Evolutionary conservation across 2,797 vertebrate genomes (phyloP).

Genomic region (Peromyscus attwateri): DNA sequence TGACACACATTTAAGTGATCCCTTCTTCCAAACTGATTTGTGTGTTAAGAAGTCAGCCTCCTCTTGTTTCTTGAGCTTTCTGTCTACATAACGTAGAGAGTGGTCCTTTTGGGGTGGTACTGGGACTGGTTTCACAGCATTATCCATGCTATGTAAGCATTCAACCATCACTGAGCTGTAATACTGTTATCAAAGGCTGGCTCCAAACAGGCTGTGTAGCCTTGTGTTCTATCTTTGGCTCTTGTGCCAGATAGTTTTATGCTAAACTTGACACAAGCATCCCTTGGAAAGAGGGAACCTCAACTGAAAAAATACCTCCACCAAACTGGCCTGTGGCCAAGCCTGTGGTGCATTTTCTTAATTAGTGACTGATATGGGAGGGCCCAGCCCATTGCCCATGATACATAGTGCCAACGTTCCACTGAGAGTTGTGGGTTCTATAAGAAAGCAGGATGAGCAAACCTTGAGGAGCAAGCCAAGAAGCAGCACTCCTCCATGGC

Average conservation of each 20-base stretch:
- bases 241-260: not conserved
- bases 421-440: not conserved
- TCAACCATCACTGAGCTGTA: not conserved
- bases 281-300: not conserved
- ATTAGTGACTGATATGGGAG: not conserved
- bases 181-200: too few species aligned
- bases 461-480: not conserved
- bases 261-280: not conserved
- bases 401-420: not conserved
- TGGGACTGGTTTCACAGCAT: not conserved
- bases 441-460: not conserved
- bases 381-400: too few species aligned
- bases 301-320: not conserved
- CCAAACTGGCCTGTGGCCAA: not conserved
- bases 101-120: not conserved
- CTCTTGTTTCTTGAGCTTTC: not conserved
- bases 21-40: slow-evolving; percentile 36
- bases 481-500: not conserved
- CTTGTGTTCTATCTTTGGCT: not conserved
- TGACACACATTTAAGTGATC: slow-evolving; percentile 21
- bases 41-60: not conserved
- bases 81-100: not conserved
- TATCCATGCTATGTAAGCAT: not conserved
- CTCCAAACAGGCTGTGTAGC: not conserved
- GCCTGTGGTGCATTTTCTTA: not conserved